Evolutionary conservation across 2,888 invertebrate species (phyloP).

Genomic region (Drosophila mulleri): DNA sequence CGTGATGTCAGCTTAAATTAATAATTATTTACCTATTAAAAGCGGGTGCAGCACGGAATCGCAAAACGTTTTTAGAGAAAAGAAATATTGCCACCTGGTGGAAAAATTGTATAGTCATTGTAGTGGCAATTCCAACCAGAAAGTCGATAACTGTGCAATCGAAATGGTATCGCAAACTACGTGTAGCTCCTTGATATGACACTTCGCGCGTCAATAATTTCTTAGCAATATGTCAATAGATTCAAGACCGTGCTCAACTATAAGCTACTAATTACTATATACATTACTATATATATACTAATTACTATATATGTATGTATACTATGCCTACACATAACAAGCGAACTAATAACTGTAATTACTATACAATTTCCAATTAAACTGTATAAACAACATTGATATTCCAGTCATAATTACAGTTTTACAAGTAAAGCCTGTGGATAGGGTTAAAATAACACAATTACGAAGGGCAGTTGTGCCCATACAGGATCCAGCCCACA

Average conservation of each 20-base stretch:
- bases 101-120: not conserved
- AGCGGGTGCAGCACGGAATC: conserved; percentile 35
- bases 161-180: not conserved
- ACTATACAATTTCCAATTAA: conserved; percentile 74
- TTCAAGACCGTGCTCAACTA: conserved; percentile 13
- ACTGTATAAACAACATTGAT: conserved; percentile 75
- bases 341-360: conserved; percentile 74
- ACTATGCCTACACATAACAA: conserved; percentile 43
- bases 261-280: conserved; percentile 62
- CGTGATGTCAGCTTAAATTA: conserved; percentile 43
- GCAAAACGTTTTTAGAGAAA: conserved; percentile 55
- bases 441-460: conserved; percentile 76
- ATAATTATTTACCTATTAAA: conserved; percentile 53
- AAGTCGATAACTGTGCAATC: conserved; percentile 22
- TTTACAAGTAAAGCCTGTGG: conserved; percentile 16
- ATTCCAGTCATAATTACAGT: conserved; percentile 69
- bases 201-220: conserved; percentile 7
- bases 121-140: not conserved
- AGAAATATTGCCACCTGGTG: conserved; percentile 38
- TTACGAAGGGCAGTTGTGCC: conserved; percentile 49
- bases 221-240: not conserved
- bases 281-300: conserved; percentile 67
- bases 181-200: conserved; percentile 19
- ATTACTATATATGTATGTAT: conserved; percentile 53
- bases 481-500: conserved; percentile 35